These are phyloP conservation scores for Penaeus monodon DNA, from an alignment of 2,888 invertebrate genomes.

Conservation along the genomic window DNA sequence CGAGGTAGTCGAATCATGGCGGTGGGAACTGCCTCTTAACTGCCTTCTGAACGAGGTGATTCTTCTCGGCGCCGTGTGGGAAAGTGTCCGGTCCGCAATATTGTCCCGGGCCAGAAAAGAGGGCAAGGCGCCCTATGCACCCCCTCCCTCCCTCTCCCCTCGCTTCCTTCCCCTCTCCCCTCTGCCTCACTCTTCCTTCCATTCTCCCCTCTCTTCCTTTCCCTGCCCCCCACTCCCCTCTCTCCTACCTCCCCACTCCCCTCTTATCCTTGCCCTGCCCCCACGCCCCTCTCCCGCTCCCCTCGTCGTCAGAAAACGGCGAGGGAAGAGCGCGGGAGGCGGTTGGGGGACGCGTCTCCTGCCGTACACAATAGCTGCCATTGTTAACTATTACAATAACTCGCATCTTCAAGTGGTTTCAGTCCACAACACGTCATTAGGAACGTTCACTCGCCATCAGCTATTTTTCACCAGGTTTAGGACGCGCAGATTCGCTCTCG, in stretches of 20 bases:
- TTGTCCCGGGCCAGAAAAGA: too few relatives aligned
- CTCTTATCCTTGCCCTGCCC: not conserved
- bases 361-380: conserved; percentile 23
- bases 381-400: conserved; percentile 50
- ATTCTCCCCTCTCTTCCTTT: too few relatives aligned
- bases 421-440: conserved; percentile 42
- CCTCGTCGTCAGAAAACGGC: conserved; percentile 8
- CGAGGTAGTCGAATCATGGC: too few relatives aligned
- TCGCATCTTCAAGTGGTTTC: conserved; percentile 45
- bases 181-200: too few relatives aligned
- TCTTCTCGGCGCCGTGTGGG: too few relatives aligned
- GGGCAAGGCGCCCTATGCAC: too few relatives aligned
- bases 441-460: conserved; percentile 3
- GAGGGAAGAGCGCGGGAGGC: not conserved
- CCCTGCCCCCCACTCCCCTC: not conserved
- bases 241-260: not conserved
- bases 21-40: too few relatives aligned
- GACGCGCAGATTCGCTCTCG: not conserved
- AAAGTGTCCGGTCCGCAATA: too few relatives aligned
- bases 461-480: conserved; percentile 15
- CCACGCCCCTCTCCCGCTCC: not conserved
- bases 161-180: too few relatives aligned
- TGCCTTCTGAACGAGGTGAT: too few relatives aligned
- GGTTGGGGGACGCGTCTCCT: conserved; percentile 3
- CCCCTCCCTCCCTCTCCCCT: not conserved